Evolutionary conservation across 37 sponge, comb jelly and placozoan species (phyloP).

Genomic region (Theonella swinhoei): DNA sequence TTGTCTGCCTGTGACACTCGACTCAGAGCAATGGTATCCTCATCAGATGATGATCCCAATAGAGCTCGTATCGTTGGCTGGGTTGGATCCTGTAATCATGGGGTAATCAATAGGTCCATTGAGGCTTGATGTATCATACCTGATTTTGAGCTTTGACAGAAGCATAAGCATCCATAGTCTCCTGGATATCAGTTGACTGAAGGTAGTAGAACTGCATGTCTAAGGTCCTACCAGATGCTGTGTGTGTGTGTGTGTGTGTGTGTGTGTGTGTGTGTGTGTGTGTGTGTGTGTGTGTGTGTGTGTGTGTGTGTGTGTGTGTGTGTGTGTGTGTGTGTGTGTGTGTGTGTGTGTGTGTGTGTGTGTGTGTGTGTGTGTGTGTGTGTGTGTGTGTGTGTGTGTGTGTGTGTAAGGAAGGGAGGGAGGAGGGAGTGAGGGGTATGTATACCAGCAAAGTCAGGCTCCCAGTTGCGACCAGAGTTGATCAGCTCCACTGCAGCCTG

Average conservation of each 20-base stretch:
- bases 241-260: too few species aligned
- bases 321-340: too few species aligned
- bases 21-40: slow-evolving; percentile 38
- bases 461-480: slow-evolving; percentile 38
- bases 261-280: too few species aligned
- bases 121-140: not conserved
- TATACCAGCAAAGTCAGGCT: slow-evolving; percentile 27
- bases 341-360: too few species aligned
- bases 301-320: too few species aligned
- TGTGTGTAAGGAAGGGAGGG: too few species aligned
- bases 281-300: too few species aligned
- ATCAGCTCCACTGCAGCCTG: slow-evolving; percentile 29
- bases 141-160: not conserved
- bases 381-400: too few species aligned
- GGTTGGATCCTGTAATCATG: not conserved
- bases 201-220: slow-evolving; percentile 1
- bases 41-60: slow-evolving; percentile 26
- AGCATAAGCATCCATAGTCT: not conserved
- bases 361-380: too few species aligned
- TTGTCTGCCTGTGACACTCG: slow-evolving; percentile 15
- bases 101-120: not conserved
- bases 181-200: slow-evolving; percentile 7
- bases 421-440: too few species aligned
- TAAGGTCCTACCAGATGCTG: not conserved
- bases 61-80: slow-evolving; percentile 2